phyloP scores from a whole-genome alignment of 2,888 invertebrate species.

The Neoaliturus tenellus region DNA sequence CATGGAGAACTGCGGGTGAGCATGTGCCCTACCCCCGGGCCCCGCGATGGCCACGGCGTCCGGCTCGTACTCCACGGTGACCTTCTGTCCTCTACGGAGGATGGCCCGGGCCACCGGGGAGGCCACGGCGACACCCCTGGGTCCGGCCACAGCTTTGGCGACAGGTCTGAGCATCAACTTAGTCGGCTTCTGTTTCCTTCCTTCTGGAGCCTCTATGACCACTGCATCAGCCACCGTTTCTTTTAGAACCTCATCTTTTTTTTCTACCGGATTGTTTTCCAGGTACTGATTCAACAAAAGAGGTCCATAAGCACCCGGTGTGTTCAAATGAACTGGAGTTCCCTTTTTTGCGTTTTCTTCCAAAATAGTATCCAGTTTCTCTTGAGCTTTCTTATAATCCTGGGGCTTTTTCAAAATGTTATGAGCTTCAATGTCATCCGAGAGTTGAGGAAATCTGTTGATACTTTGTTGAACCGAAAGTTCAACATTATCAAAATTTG shows the following conservation, averaged over 20 bases:
- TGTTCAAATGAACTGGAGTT: conserved; percentile 24
- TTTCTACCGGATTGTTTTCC: neutral
- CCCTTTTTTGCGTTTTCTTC: neutral
- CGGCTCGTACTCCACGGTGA: conserved; percentile 81
- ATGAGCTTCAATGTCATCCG: neutral
- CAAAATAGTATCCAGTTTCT: conserved; percentile 16
- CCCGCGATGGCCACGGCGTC: conserved; percentile 84
- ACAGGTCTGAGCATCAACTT: conserved; percentile 76
- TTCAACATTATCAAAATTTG: conserved; percentile 40
- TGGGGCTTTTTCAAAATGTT: neutral
- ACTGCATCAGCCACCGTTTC: neutral
- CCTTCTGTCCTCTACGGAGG: conserved; percentile 77
- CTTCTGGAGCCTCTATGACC: neutral
- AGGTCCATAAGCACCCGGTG: conserved; percentile 31
- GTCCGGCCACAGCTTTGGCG: conserved; percentile 80
- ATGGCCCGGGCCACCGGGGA: conserved; percentile 82
- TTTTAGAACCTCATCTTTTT: neutral
- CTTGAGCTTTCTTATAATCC: conserved; percentile 12
- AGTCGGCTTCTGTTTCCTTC: neutral
- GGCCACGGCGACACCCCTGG: conserved; percentile 81
- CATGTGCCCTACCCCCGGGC: conserved; percentile 85
- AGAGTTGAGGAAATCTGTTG: conserved; percentile 13
- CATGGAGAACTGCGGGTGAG: conserved; percentile 81
- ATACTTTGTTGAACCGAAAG: conserved; percentile 40
- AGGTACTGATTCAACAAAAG: neutral